Conservation (phyloP, 2,113 vertebrate genomes). For the Cettia cetti region DNA sequence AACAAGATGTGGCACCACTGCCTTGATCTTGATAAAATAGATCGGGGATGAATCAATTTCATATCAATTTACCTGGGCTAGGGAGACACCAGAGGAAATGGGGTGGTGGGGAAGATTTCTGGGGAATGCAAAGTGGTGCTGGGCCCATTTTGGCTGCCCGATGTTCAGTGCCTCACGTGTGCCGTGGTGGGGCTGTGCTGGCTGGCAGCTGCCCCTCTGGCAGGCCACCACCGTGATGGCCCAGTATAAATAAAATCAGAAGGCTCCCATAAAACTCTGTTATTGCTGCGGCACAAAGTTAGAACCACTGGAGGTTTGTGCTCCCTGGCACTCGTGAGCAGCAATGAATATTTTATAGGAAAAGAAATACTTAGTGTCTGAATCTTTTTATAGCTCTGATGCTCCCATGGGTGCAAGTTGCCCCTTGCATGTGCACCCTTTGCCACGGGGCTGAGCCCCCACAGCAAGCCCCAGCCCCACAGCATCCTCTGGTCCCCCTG, state of each 20-base stretch:
- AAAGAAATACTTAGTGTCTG: constrained; percentile 90
- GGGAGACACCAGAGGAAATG: not conserved
- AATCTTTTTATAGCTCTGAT: constrained; percentile 92
- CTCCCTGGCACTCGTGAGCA: constrained; percentile 78
- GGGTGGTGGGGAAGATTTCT: not conserved
- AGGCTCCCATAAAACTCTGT: constrained; percentile 75
- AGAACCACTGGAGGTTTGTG: constrained; percentile 91
- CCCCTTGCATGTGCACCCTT: not conserved
- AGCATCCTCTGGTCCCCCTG: not conserved
- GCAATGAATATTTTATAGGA: constrained; percentile 98
- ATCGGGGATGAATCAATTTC: constrained; percentile 63
- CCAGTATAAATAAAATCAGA: constrained; percentile 69
- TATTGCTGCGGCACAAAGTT: constrained; percentile 82
- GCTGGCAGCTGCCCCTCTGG: not conserved
- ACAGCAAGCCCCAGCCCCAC: fast-evolving
- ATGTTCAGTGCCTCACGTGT: not conserved
- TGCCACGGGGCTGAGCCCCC: fast-evolving
- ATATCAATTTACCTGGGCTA: constrained; percentile 24
- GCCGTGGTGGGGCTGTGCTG: not conserved
- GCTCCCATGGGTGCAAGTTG: constrained; percentile 69
- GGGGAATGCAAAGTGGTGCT: fast-evolving
- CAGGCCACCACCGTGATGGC: constrained; percentile 12
- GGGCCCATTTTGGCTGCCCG: fast-evolving
- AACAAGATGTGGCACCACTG: constrained; percentile 55
- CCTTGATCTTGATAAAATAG: constrained; percentile 62